phyloP scores from a whole-genome alignment of 2,888 invertebrate species.

The Aleiodes testaceus region DNA sequence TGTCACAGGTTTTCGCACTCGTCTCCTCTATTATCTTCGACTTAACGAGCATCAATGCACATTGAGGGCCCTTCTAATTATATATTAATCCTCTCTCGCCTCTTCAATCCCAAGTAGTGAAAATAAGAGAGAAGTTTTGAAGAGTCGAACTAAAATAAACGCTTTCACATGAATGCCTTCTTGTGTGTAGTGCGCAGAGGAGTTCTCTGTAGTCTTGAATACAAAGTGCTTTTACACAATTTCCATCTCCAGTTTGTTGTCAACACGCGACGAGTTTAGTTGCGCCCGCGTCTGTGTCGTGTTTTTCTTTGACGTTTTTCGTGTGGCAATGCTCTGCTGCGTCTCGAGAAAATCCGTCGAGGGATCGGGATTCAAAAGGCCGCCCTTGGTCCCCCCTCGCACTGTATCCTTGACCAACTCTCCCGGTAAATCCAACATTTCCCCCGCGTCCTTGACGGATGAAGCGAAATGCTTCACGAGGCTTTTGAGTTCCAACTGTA shows the following conservation, averaged over 20 bases:
- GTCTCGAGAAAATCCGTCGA: slow-evolving; percentile 63
- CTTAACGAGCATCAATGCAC: background rate
- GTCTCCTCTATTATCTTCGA: background rate
- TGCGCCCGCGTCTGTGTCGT: background rate
- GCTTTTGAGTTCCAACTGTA: background rate
- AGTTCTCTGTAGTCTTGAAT: slow-evolving; percentile 5
- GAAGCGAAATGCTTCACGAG: slow-evolving; percentile 1
- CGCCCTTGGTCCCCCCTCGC: slow-evolving; percentile 12
- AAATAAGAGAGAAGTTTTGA: slow-evolving; percentile 11
- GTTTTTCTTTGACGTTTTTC: background rate
- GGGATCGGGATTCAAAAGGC: slow-evolving; percentile 32
- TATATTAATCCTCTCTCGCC: slow-evolving; percentile 43
- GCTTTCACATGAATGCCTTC: slow-evolving; percentile 43
- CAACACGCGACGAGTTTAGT: background rate
- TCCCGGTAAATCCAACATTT: slow-evolving; percentile 22
- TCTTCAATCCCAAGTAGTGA: slow-evolving; percentile 12
- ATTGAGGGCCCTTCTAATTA: slow-evolving; percentile 47
- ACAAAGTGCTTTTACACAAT: slow-evolving; percentile 4
- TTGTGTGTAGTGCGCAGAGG: slow-evolving; percentile 3
- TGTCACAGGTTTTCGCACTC: background rate
- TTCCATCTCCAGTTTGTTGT: background rate
- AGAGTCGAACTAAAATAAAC: slow-evolving; percentile 54
- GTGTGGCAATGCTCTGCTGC: slow-evolving; percentile 63
- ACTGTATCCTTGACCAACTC: slow-evolving; percentile 18
- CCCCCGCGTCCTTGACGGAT: slow-evolving; percentile 50